phyloP scores from a whole-genome alignment of 2,888 invertebrate genomes.

The Danaus chrysippus region DNA sequence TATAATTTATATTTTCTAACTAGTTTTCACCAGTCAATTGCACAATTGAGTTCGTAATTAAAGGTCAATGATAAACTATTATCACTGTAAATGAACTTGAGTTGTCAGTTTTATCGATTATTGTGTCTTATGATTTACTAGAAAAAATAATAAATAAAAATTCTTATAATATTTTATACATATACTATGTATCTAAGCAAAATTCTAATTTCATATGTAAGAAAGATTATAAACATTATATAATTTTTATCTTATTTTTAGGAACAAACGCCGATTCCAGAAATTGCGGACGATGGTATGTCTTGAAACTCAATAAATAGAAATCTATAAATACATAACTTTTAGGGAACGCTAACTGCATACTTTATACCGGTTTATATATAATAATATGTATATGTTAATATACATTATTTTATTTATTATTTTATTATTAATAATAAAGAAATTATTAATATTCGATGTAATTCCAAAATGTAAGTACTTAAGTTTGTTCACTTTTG shows the following conservation, averaged over 20 bases:
- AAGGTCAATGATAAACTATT: background rate
- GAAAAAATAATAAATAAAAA: background rate
- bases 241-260: constrained; percentile 54
- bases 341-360: too few relatives aligned
- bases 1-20: background rate
- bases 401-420: too few relatives aligned
- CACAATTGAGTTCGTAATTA: too few relatives aligned
- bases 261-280: constrained; percentile 91
- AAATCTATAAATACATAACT: too few relatives aligned
- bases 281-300: constrained; percentile 87
- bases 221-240: background rate
- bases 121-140: background rate
- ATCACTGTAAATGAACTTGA: background rate
- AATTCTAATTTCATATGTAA: background rate
- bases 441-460: too few relatives aligned
- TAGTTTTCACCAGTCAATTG: too few relatives aligned
- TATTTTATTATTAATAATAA: too few relatives aligned
- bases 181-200: background rate
- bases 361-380: too few relatives aligned
- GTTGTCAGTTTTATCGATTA: constrained; percentile 4
- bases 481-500: too few relatives aligned
- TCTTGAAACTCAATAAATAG: constrained; percentile 2
- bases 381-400: too few relatives aligned
- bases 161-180: background rate
- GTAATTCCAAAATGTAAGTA: too few relatives aligned